Evolutionary conservation across 2,797 vertebrate genomes (phyloP), one percentile per base, ranked within the genome.

Genomic region (Pelochelys cantorii): DNA sequence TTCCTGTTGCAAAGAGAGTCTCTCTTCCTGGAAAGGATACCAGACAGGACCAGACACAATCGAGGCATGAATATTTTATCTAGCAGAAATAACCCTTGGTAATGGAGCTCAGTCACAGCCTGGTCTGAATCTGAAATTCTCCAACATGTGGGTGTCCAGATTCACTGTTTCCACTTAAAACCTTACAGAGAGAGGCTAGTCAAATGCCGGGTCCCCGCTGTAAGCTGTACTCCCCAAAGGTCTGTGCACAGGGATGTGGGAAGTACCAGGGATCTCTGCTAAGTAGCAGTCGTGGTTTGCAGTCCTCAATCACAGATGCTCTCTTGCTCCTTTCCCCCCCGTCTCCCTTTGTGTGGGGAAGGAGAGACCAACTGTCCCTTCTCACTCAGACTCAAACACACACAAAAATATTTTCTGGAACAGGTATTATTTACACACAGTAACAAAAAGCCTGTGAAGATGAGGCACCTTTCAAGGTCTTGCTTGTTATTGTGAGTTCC

Each of bases 401-500:
- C 74, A 22, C n/a, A 93, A 5, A 7, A 93, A 84, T 92, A 79
- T 48, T 52, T 25, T 10, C 42, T 17, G 86, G 31, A 92, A 31
- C 83, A 68, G 29, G 4, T 79, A 85, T 62, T 85, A 34, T 85
- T 90, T 57, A 31, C 10, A 3, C 18, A 52, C 3, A 84, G 83
- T 5, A 88, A 79, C 81, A 84, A 27, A 11, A 29, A 1, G 1
- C 31, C 68, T 17, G 3, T 22, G 79, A 52, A 85, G 52, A 68
- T 5, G 10, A 93, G 87, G 79, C 25, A 52, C 65, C 80, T 75
- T 94, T 93, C 89, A 95, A 95, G 85, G 85, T 71, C 88, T 90
- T 57, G 25, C 5, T 84, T 82, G 81, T 82, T 84, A 71, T 23
- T 13, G 31, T 65, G 87, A 93, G 81, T 23, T 59, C 91, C 10